Evolutionary conservation across 2,888 invertebrate genomes (phyloP).

Genomic region (Agonopterix heracliana): DNA sequence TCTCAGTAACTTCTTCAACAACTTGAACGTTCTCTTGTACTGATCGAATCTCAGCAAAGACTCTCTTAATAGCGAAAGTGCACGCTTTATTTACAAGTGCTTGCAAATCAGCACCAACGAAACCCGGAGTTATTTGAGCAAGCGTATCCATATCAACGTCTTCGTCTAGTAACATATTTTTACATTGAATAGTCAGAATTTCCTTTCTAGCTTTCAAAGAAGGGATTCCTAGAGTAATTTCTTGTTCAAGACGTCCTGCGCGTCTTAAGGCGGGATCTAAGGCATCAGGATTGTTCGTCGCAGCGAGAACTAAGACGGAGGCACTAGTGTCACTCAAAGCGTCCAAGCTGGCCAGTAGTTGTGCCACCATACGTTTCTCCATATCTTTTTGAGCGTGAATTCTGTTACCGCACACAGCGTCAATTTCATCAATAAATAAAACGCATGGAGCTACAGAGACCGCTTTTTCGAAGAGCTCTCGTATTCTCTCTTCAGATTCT

Average conservation of each 20-base stretch:
- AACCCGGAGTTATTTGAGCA: conserved; percentile 94
- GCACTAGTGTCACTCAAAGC: conserved; percentile 77
- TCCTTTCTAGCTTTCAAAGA: conserved; percentile 87
- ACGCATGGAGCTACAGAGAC: conserved; percentile 85
- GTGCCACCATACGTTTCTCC: conserved; percentile 96
- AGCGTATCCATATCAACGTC: conserved; percentile 84
- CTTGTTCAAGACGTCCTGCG: conserved; percentile 95
- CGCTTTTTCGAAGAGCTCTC: conserved; percentile 93
- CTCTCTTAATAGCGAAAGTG: conserved; percentile 86
- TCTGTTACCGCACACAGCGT: conserved; percentile 94
- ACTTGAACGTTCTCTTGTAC: conserved; percentile 24
- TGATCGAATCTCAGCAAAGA: conserved; percentile 52
- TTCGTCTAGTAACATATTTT: conserved; percentile 80
- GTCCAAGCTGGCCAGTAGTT: conserved; percentile 92
- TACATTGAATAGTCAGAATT: conserved; percentile 84
- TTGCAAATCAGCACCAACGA: conserved; percentile 95
- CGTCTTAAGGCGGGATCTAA: conserved; percentile 94
- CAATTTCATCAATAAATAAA: conserved; percentile 97
- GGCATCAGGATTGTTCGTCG: conserved; percentile 94
- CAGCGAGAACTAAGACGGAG: conserved; percentile 91
- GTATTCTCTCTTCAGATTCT: conserved; percentile 94
- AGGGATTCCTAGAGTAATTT: conserved; percentile 96
- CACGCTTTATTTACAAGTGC: conserved; percentile 92
- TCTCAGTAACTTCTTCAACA: conserved; percentile 18
- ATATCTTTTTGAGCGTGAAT: conserved; percentile 95